Evolutionary conservation across 2,888 invertebrate genomes (phyloP), one percentile per base, ranked within the genome.

Genomic region (Cistogaster globosa): DNA sequence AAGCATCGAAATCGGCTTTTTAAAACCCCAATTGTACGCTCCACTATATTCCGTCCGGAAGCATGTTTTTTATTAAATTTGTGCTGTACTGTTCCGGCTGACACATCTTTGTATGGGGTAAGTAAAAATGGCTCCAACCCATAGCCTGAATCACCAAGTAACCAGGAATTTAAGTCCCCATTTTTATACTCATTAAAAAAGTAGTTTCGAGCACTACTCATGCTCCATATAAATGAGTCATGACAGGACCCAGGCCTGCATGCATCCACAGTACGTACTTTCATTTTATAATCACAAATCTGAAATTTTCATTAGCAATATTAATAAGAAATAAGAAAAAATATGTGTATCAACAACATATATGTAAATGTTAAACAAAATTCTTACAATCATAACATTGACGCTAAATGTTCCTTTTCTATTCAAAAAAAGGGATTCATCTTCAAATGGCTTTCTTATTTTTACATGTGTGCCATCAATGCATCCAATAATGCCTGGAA

Each of bases 391-490:
- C 55, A 55, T 55, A 2, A 12, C 22, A 18, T 60, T 65, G n/a
- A 63, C 7, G 65, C 71, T 76, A 8, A 67, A 76, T 16, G 42
- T 45, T 45, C 57, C 76, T 12, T 45, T 45, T 45, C 45, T 1
- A 14, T 12, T 45, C 14, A 45, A 12, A 12, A 45, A 45, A 4
- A 26, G 62, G 0, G 60, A 55, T 20, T 62, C 80, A 51, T 81
- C 67, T 57, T 48, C 63, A 26, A 26, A 4, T 26, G 26, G 26
- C 26, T 26, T 26, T 2, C 2, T 26, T 4, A 26, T 2, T 4
- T 26, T 26, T 6, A 79, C 18, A n/a, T 79, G 68, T 1, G 75
- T 74, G 45, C 74, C 74, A 55, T 81, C 74, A 53, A 75, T 75
- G 32, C 63, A 81, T 9, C 68, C 81, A 32, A 75, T 55, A 3